These are phyloP conservation scores for Neuroterus valhalla DNA, from an alignment of 1,140 invertebrate genomes.

Conservation along the genomic window DNA sequence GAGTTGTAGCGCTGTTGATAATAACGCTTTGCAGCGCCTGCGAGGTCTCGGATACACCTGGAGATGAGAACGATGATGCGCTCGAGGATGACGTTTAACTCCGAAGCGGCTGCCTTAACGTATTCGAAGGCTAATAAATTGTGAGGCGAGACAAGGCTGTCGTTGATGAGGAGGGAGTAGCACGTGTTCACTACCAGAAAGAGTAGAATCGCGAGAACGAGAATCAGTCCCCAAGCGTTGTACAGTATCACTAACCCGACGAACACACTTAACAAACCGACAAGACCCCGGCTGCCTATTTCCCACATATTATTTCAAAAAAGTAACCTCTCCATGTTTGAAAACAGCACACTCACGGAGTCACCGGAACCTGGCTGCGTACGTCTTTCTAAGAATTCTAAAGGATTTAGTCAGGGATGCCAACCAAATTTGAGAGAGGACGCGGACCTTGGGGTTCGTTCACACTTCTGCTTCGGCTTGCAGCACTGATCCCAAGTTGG, in stretches of 20 bases:
- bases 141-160: conserved; percentile 64
- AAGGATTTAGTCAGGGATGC: no score
- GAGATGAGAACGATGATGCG: conserved; percentile 24
- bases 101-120: conserved; percentile 45
- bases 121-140: conserved; percentile 52
- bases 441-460: no score
- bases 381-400: no score
- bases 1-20: conserved; percentile 41
- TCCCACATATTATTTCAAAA: conserved; percentile 73
- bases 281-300: conserved; percentile 60
- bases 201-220: conserved; percentile 59
- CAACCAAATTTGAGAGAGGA: no score
- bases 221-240: conserved; percentile 64
- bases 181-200: conserved; percentile 64
- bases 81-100: conserved; percentile 39
- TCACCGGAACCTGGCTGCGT: conserved; percentile 45
- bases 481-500: no score
- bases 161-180: conserved; percentile 67
- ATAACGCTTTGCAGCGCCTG: conserved; percentile 26
- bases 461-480: no score
- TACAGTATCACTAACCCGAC: conserved; percentile 65
- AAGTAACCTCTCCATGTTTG: conserved; percentile 69
- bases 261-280: conserved; percentile 64
- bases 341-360: conserved; percentile 58
- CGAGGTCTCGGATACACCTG: conserved; percentile 28